phyloP scores from a whole-genome alignment of 2,113 vertebrate species.

The Corydoras sp. region DNA sequence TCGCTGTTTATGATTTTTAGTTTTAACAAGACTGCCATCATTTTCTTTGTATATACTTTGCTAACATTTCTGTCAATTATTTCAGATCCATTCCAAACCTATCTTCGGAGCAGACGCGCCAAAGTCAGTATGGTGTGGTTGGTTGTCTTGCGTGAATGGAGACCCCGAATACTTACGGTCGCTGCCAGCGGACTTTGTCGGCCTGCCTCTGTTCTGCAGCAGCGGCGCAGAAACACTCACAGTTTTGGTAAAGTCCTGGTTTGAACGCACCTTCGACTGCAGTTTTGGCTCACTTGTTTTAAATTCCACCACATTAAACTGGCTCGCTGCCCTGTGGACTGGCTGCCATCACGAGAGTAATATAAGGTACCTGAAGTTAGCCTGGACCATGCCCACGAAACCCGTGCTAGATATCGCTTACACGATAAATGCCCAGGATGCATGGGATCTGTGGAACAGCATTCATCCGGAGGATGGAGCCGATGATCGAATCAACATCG shows the following conservation, averaged over 20 bases:
- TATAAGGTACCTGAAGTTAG: constrained; percentile 64
- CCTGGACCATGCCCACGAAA: constrained; percentile 72
- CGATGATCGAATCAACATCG: constrained; percentile 64
- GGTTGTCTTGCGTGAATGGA: constrained; percentile 75
- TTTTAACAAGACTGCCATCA: too few species aligned
- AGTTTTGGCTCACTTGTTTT: constrained; percentile 74
- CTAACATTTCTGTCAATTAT: background rate
- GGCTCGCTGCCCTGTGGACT: constrained; percentile 86
- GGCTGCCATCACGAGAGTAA: constrained; percentile 63
- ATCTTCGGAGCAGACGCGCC: constrained; percentile 53
- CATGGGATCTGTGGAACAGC: constrained; percentile 80
- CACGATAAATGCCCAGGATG: constrained; percentile 74
- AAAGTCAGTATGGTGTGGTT: constrained; percentile 79
- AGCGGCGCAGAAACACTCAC: constrained; percentile 72
- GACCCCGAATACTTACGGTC: constrained; percentile 66
- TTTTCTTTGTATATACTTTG: too few species aligned
- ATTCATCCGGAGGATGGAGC: constrained; percentile 60
- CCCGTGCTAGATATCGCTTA: constrained; percentile 76
- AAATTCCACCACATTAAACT: constrained; percentile 74
- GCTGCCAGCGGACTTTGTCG: constrained; percentile 71
- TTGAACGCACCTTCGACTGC: constrained; percentile 86
- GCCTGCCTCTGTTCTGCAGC: constrained; percentile 79
- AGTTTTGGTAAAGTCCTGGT: constrained; percentile 75
- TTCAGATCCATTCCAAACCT: constrained; percentile 68
- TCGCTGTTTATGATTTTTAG: too few species aligned